These are phyloP conservation scores for Porites divaricata DNA, from an alignment of 92 coral and sea anemone genomes.

Conservation along the genomic window DNA sequence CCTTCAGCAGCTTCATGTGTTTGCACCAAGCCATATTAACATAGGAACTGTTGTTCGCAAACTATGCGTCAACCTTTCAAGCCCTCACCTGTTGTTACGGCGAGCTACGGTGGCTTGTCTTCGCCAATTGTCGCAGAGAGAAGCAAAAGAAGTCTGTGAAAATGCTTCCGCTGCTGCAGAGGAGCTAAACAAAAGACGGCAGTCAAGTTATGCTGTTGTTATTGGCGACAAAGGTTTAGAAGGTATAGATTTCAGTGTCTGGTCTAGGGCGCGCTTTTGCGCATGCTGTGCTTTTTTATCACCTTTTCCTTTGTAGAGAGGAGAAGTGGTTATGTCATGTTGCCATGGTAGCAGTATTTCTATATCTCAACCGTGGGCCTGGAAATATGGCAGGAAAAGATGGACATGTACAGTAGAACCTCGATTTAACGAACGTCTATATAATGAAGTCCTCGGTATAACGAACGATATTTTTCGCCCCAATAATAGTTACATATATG, in stretches of 20 bases:
- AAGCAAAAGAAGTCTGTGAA: conserved; percentile 99
- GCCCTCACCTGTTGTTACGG: conserved; percentile 95
- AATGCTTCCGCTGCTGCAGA: conserved; percentile 94
- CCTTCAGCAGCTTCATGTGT: conserved; percentile 97
- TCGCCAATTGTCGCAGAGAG: conserved; percentile 97
- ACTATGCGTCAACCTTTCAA: conserved; percentile 95
- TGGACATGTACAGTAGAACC: too few relatives aligned
- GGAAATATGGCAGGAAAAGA: too few relatives aligned
- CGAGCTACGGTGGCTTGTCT: conserved; percentile 98
- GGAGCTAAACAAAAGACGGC: conserved; percentile 69
- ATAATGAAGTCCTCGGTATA: too few relatives aligned
- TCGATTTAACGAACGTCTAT: too few relatives aligned
- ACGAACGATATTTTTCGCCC: too few relatives aligned
- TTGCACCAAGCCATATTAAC: conserved; percentile 97
- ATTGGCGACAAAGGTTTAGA: conserved; percentile 97
- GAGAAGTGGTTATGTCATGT: too few relatives aligned
- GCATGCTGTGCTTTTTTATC: too few relatives aligned
- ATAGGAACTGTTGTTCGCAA: conserved; percentile 91
- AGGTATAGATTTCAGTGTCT: conserved; percentile 58
- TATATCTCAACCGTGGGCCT: too few relatives aligned
- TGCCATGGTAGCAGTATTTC: too few relatives aligned
- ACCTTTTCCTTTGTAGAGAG: too few relatives aligned
- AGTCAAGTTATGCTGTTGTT: conserved; percentile 86
- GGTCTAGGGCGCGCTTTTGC: background rate
- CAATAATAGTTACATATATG: too few relatives aligned